Evolutionary conservation across 1,140 invertebrate species (phyloP).

Genomic region (Tribolium madens): DNA sequence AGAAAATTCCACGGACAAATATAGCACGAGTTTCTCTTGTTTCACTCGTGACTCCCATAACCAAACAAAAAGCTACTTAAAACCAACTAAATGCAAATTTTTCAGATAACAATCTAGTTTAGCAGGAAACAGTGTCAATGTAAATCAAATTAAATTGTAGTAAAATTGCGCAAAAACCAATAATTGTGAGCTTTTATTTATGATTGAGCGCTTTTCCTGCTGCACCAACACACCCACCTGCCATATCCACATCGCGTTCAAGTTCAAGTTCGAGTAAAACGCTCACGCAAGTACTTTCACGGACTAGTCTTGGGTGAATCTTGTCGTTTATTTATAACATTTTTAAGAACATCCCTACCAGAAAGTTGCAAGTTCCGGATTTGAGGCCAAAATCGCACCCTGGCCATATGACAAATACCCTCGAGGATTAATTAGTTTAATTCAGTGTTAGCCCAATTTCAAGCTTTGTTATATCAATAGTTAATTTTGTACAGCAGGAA

Average conservation of each 20-base stretch:
- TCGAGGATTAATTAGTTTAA: not conserved
- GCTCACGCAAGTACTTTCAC: slow-evolving; percentile 27
- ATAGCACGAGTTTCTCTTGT: slow-evolving; percentile 4
- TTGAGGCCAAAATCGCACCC: slow-evolving; percentile 20
- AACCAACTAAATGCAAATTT: not conserved
- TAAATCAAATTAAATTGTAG: not conserved
- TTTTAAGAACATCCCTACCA: slow-evolving; percentile 15
- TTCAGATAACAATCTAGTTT: not conserved
- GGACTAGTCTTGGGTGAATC: slow-evolving; percentile 27
- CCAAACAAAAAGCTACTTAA: not conserved
- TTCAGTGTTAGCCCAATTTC: not conserved
- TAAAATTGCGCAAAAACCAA: not conserved
- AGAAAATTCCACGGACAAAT: not conserved
- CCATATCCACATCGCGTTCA: slow-evolving; percentile 33
- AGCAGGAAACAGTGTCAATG: slow-evolving; percentile 3
- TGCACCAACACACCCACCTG: slow-evolving; percentile 21
- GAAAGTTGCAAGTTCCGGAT: not conserved
- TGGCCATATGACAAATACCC: not conserved
- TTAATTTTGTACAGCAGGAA: not conserved
- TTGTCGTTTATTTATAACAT: slow-evolving; percentile 30
- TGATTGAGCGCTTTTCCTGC: slow-evolving; percentile 1
- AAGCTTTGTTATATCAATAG: not conserved
- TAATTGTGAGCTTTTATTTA: not conserved
- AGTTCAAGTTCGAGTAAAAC: slow-evolving; percentile 27
- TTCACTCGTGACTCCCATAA: slow-evolving; percentile 4